Percentiles rank a stretch among this genome's conserved stretches.
These are phyloP conservation scores for Mythimna loreyi DNA, from an alignment of 2,888 invertebrate species.

Conservation along the genomic window DNA sequence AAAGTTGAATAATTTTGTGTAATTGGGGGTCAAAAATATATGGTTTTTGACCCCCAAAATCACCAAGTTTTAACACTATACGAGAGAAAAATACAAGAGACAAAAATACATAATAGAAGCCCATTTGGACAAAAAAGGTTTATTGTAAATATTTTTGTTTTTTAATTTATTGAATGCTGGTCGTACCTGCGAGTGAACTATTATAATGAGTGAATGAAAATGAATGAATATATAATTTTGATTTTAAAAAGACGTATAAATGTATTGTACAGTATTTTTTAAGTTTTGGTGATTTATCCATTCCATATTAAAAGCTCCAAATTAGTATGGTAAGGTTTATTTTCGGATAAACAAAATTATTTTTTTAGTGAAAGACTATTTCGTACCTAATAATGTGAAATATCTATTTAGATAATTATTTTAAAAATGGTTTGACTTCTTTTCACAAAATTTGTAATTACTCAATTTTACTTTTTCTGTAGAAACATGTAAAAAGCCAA, in stretches of 20 bases:
- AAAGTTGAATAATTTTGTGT: constrained; percentile 1
- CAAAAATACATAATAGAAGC: too few relatives aligned
- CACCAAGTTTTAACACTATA: constrained; percentile 1
- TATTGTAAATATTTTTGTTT: constrained; percentile 57
- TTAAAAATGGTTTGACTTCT: neutral
- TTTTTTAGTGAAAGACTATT: too few relatives aligned
- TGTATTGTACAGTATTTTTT: constrained; percentile 56
- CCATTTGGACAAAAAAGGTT: constrained; percentile 42
- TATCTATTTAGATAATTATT: neutral
- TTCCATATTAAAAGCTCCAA: constrained; percentile 59
- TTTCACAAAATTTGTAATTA: neutral
- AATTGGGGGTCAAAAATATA: neutral
- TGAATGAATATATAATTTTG: constrained; percentile 38
- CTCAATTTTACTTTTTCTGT: neutral
- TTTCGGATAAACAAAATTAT: constrained; percentile 10
- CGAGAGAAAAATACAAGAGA: too few relatives aligned
- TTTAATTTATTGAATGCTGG: constrained; percentile 67
- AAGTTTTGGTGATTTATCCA: constrained; percentile 63
- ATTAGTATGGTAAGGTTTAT: constrained; percentile 32
- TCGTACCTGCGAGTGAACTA: constrained; percentile 42
- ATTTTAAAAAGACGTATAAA: constrained; percentile 50
- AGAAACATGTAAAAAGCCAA: constrained; percentile 55
- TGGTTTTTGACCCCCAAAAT: neutral
- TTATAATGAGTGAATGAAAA: constrained; percentile 50
- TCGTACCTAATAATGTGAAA: neutral